Percentiles rank a stretch among this genome's conserved stretches.
These are phyloP conservation scores for Zoanthus sociatus DNA, from an alignment of 92 coral and sea anemone species.

Conservation along the genomic window DNA sequence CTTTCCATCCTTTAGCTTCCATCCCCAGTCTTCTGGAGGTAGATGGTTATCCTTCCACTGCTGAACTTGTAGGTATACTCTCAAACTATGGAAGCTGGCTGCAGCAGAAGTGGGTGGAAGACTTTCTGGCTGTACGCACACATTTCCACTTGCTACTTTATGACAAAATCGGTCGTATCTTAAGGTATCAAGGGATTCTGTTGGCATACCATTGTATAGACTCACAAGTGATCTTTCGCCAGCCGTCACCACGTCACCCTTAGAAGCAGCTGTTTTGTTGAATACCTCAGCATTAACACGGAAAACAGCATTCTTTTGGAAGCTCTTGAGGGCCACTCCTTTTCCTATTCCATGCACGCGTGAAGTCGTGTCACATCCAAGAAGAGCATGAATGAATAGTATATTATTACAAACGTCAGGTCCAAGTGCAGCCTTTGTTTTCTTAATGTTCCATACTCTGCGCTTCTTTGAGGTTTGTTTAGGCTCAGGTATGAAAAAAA, in stretches of 20 bases:
- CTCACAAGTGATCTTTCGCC: constrained; percentile 55
- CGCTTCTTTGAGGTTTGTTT: background rate
- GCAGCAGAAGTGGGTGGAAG: constrained; percentile 47
- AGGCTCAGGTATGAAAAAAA: background rate
- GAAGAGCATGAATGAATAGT: background rate
- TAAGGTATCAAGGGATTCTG: constrained; percentile 25
- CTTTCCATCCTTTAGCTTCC: no score
- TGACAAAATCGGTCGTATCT: constrained; percentile 28
- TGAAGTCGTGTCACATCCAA: constrained; percentile 5
- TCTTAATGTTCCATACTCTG: constrained; percentile 11
- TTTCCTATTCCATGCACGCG: background rate
- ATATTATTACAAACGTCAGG: background rate
- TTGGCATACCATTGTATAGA: constrained; percentile 49
- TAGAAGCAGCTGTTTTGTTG: constrained; percentile 6
- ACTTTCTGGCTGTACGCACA: constrained; percentile 7
- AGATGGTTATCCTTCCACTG: constrained; percentile 9
- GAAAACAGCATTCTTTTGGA: constrained; percentile 4
- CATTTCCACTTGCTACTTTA: constrained; percentile 40
- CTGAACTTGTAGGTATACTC: constrained; percentile 46
- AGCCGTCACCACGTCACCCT: constrained; percentile 7
- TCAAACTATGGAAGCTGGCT: constrained; percentile 36
- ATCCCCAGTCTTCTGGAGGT: no score
- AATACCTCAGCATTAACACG: constrained; percentile 17
- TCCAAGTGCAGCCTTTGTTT: constrained; percentile 32
- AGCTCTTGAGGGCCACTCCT: background rate